phyloP scores from a whole-genome alignment of 1,140 invertebrate species.

The Drosophila saltans region DNA sequence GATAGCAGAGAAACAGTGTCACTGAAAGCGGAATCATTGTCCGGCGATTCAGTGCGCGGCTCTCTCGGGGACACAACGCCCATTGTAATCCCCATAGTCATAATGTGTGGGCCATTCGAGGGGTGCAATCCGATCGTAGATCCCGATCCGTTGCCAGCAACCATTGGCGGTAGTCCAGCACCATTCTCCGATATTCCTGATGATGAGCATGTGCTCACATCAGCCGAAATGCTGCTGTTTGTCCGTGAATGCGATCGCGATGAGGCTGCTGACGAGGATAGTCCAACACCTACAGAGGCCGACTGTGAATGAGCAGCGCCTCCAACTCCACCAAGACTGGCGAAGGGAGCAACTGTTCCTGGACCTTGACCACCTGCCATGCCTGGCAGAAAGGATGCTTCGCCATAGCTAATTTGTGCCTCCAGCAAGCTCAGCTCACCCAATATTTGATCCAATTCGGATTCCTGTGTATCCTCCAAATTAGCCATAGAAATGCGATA shows the following conservation, averaged over 20 bases:
- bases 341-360: slow-evolving; percentile 33
- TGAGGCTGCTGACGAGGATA: slow-evolving; percentile 58
- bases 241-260: slow-evolving; percentile 84
- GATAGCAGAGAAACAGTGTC: slow-evolving; percentile 96
- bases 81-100: slow-evolving; percentile 68
- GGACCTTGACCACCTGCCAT: slow-evolving; percentile 34
- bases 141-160: background rate
- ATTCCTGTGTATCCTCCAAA: slow-evolving; percentile 96
- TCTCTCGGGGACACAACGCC: slow-evolving; percentile 77
- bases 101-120: slow-evolving; percentile 11
- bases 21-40: slow-evolving; percentile 98
- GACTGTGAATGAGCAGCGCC: slow-evolving; percentile 34
- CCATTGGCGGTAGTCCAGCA: slow-evolving; percentile 21
- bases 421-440: slow-evolving; percentile 96
- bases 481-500: slow-evolving; percentile 97
- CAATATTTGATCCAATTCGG: slow-evolving; percentile 97
- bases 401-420: slow-evolving; percentile 70
- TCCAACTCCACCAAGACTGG: slow-evolving; percentile 53
- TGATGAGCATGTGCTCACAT: slow-evolving; percentile 80
- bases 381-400: slow-evolving; percentile 78
- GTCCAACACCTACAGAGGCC: background rate
- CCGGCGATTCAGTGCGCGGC: slow-evolving; percentile 93
- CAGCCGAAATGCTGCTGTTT: slow-evolving; percentile 83
- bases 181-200: slow-evolving; percentile 78
- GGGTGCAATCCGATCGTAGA: slow-evolving; percentile 9